phyloP scores from a whole-genome alignment of 2,888 invertebrate genomes.

The Spatulosminthurus flaviceps region DNA sequence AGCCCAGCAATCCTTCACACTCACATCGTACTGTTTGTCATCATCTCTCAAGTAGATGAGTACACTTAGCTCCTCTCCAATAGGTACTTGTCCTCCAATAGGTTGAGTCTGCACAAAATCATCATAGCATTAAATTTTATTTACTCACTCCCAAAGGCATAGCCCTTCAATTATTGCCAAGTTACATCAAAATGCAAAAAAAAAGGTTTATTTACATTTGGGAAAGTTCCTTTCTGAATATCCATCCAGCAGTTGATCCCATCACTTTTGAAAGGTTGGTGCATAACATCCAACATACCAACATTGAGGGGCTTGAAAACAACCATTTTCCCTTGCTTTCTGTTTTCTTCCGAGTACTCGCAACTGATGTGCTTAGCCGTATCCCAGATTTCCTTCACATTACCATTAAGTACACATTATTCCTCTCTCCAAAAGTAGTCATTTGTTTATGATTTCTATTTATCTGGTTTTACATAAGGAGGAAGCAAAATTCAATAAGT shows the following conservation, averaged over 20 bases:
- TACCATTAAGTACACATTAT: background rate
- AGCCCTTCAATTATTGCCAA: background rate
- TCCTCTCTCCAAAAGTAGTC: background rate
- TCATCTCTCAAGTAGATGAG: conserved; percentile 76
- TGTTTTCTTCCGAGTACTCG: conserved; percentile 64
- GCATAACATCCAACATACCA: conserved; percentile 76
- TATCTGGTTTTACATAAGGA: background rate
- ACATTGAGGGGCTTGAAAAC: conserved; percentile 74
- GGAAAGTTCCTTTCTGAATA: conserved; percentile 76
- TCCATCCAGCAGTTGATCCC: conserved; percentile 82
- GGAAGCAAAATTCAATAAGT: conserved; percentile 23
- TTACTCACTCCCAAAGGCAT: background rate
- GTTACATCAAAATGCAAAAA: background rate
- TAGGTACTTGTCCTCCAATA: conserved; percentile 73
- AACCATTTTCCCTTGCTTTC: conserved; percentile 62
- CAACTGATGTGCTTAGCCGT: conserved; percentile 74
- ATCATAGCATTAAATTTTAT: background rate
- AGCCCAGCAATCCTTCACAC: conserved; percentile 79
- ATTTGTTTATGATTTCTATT: background rate
- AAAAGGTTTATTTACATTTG: conserved; percentile 70
- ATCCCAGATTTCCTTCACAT: conserved; percentile 71
- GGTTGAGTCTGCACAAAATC: conserved; percentile 70
- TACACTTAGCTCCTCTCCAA: conserved; percentile 77
- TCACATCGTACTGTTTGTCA: conserved; percentile 73
- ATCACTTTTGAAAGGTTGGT: conserved; percentile 71